phyloP scores from a whole-genome alignment of 1,140 invertebrate genomes.

The Helicoverpa armigera region DNA sequence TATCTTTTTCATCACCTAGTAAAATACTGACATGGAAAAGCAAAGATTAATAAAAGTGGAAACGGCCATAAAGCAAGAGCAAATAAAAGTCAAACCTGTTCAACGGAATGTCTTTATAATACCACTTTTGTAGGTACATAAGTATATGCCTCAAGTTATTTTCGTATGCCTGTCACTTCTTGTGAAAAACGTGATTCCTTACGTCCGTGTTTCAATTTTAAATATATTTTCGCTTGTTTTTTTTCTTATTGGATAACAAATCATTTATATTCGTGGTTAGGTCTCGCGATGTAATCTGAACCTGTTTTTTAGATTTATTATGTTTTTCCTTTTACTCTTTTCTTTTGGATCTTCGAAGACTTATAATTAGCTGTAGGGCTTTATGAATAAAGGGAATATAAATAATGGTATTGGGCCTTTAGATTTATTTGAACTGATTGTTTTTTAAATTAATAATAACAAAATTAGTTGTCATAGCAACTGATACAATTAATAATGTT shows the following conservation, averaged over 20 bases:
- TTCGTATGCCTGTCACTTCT: conserved; percentile 47
- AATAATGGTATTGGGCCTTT: too few relatives aligned
- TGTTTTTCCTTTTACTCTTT: neutral
- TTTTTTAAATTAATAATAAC: too few relatives aligned
- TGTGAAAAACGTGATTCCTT: conserved; percentile 43
- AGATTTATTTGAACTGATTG: too few relatives aligned
- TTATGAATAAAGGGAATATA: too few relatives aligned
- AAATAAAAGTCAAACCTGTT: conserved; percentile 48
- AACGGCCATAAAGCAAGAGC: neutral
- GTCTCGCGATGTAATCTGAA: neutral
- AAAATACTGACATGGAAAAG: conserved; percentile 4
- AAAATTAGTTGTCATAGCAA: too few relatives aligned
- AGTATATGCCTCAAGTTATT: conserved; percentile 21
- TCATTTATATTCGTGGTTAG: conserved; percentile 29
- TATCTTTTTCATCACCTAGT: too few relatives aligned
- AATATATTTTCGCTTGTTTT: conserved; percentile 7
- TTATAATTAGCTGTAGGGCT: neutral
- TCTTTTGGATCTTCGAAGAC: neutral
- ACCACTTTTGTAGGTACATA: neutral
- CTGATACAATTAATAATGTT: too few relatives aligned
- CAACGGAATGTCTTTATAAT: conserved; percentile 31
- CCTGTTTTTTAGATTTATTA: conserved; percentile 9
- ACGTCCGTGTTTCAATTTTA: conserved; percentile 34
- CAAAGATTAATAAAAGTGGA: conserved; percentile 15
- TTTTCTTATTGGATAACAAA: conserved; percentile 22